Percentiles rank a stretch among this genome's conserved stretches.
Conservation (phyloP, 2,797 vertebrate species). For the Poeciliopsis turneri region DNA sequence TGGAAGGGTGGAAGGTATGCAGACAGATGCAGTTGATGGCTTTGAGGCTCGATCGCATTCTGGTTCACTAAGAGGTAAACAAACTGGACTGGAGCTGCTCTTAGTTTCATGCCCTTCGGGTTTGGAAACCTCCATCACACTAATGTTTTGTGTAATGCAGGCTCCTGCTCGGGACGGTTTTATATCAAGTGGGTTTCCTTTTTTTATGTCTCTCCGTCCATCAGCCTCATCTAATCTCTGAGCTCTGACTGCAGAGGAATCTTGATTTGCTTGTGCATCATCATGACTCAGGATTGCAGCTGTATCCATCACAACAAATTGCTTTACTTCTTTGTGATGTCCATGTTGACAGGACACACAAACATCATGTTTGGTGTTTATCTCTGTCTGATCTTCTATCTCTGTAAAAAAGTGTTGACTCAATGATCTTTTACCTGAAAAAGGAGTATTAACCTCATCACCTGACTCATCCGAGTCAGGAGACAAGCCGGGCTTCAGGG, state of each 20-base stretch:
- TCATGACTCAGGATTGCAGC: neutral
- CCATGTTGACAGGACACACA: conserved; percentile 38
- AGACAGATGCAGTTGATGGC: conserved; percentile 49
- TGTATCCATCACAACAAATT: neutral
- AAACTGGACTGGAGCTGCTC: conserved; percentile 8
- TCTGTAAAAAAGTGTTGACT: conserved; percentile 17
- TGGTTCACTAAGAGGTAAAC: conserved; percentile 20
- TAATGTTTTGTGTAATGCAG: conserved; percentile 11
- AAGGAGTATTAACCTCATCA: conserved; percentile 29
- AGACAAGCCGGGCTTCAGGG: neutral
- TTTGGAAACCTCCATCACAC: neutral
- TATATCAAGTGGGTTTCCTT: conserved; percentile 8
- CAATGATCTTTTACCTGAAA: conserved; percentile 11
- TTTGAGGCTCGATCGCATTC: conserved; percentile 16
- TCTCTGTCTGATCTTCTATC: conserved; percentile 43
- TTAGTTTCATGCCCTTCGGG: conserved; percentile 12
- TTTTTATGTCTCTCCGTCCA: conserved; percentile 1
- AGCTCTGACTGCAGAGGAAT: conserved; percentile 2
- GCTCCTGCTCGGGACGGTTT: conserved; percentile 6
- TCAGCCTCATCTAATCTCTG: conserved; percentile 1
- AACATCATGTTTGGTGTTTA: conserved; percentile 48
- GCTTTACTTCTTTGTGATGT: conserved; percentile 10
- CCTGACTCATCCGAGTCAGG: conserved; percentile 24
- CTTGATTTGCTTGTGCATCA: conserved; percentile 6
- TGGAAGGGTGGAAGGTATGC: conserved; percentile 35